phyloP scores from a whole-genome alignment of 2,797 vertebrate species.

The Pangasius djambal region DNA sequence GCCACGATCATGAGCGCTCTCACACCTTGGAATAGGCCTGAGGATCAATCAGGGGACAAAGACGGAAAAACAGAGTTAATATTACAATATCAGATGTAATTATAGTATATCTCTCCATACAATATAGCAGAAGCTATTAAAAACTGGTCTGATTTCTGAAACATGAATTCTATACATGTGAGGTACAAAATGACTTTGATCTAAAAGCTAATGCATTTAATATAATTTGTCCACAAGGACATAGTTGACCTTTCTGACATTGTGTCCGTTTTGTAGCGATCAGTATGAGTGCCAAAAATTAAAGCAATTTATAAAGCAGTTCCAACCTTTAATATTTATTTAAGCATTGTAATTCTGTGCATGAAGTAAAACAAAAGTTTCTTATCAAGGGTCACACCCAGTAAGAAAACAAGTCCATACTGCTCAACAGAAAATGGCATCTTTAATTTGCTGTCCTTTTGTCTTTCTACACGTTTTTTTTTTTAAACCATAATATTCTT shows the following conservation, averaged over 20 bases:
- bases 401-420: slow-evolving; percentile 66
- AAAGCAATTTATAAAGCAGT: not conserved
- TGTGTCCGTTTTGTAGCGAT: not conserved
- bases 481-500: not conserved
- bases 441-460: not conserved
- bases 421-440: slow-evolving; percentile 46
- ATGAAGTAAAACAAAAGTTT: slow-evolving; percentile 30
- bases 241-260: not conserved
- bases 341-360: not conserved
- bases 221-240: not conserved
- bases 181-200: not conserved
- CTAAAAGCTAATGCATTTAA: not conserved
- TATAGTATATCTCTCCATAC: not conserved
- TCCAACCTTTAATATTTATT: not conserved
- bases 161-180: not conserved
- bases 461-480: not conserved
- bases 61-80: not conserved
- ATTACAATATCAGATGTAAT: not conserved
- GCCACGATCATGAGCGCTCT: slow-evolving; percentile 89
- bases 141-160: not conserved
- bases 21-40: slow-evolving; percentile 88
- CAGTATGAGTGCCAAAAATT: not conserved
- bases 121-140: not conserved
- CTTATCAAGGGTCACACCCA: slow-evolving; percentile 59
- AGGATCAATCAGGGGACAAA: slow-evolving; percentile 20